These are phyloP conservation scores for Lepisosteus osseus DNA, from an alignment of 2,113 vertebrate genomes.

Conservation along the genomic window DNA sequence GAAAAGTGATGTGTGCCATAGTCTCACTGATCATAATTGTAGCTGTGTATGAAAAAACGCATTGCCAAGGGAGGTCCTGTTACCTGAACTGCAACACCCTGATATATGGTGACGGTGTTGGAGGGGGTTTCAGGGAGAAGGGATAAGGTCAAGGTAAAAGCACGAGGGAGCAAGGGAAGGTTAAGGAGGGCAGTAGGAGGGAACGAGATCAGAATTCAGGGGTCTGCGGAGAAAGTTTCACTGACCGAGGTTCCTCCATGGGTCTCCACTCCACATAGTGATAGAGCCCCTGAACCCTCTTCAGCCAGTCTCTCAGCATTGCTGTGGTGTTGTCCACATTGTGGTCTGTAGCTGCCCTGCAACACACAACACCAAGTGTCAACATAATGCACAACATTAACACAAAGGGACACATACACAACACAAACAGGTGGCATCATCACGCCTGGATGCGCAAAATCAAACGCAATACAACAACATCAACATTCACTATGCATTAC, in stretches of 20 bases:
- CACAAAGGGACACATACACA: neutral
- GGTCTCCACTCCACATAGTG: slow-evolving; percentile 95
- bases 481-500: too few relatives aligned
- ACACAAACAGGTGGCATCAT: neutral
- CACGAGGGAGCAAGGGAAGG: neutral
- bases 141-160: too few relatives aligned
- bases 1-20: too few relatives aligned
- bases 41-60: too few relatives aligned
- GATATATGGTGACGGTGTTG: too few relatives aligned
- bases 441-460: neutral
- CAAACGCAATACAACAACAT: too few relatives aligned
- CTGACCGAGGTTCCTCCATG: slow-evolving; percentile 85
- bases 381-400: slow-evolving; percentile 3
- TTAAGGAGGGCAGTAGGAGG: neutral
- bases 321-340: slow-evolving; percentile 89
- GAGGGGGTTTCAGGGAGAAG: too few relatives aligned
- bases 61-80: too few relatives aligned
- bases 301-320: slow-evolving; percentile 88
- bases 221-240: neutral
- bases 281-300: slow-evolving; percentile 76
- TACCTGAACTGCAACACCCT: too few relatives aligned
- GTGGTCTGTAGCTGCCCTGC: slow-evolving; percentile 90
- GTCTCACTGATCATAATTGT: too few relatives aligned
- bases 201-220: neutral
- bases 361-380: slow-evolving; percentile 23